These are phyloP conservation scores for Elmis aenea DNA, from an alignment of 2,888 invertebrate species.

Conservation along the genomic window DNA sequence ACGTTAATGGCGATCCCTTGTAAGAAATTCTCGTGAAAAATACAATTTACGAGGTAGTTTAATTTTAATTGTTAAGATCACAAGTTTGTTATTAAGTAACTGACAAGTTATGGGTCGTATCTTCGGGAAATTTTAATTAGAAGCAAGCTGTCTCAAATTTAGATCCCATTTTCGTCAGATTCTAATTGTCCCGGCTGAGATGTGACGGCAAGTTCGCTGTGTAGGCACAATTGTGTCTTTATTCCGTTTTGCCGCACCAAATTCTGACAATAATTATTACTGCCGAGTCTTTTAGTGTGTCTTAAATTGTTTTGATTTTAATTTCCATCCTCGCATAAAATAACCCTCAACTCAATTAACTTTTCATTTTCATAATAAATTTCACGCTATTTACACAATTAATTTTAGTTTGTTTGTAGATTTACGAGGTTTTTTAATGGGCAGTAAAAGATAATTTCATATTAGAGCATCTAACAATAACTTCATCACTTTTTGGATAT, in stretches of 20 bases:
- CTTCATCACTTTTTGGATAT: too few species aligned
- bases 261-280: constrained; percentile 18
- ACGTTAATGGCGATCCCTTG: too few species aligned
- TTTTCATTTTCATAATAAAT: too few species aligned
- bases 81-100: constrained; percentile 23
- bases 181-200: constrained; percentile 18
- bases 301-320: constrained; percentile 12
- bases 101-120: constrained; percentile 27
- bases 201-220: constrained; percentile 14
- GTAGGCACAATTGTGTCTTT: constrained; percentile 12
- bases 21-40: too few species aligned
- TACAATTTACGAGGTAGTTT: constrained; percentile 17
- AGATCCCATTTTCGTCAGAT: constrained; percentile 20
- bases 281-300: constrained; percentile 9
- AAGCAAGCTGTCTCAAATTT: constrained; percentile 25
- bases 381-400: too few species aligned
- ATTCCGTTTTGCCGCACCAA: constrained; percentile 9
- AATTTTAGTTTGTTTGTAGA: too few species aligned
- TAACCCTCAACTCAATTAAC: too few species aligned
- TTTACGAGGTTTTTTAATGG: too few species aligned
- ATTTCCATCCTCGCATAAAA: constrained; percentile 9
- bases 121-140: constrained; percentile 28
- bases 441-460: too few species aligned
- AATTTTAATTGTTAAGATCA: constrained; percentile 19
- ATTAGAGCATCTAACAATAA: too few species aligned